Evolutionary conservation across 92 coral and sea anemone species (phyloP).

Genomic region (Bergia puertoricense): DNA sequence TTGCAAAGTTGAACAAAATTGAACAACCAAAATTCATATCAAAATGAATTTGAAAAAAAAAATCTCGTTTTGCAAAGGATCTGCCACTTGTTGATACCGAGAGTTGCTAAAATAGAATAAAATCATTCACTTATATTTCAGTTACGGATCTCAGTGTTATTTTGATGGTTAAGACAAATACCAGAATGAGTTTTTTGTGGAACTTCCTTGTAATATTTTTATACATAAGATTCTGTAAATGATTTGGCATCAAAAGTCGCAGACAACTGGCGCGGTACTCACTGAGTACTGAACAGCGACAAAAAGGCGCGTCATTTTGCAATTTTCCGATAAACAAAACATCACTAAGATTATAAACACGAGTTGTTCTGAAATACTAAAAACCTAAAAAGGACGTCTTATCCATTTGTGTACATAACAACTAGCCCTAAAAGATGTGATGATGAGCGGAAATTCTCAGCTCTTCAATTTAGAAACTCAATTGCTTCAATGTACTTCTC

Average conservation of each 20-base stretch:
- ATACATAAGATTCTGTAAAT: background rate
- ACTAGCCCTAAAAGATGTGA: background rate
- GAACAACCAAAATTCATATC: background rate
- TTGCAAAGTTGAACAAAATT: background rate
- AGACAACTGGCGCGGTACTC: too few species aligned
- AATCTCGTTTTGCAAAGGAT: background rate
- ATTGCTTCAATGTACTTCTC: background rate
- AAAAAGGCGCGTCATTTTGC: background rate
- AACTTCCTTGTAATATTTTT: too few species aligned
- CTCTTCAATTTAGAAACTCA: background rate
- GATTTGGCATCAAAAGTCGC: too few species aligned
- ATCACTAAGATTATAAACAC: background rate
- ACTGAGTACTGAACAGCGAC: too few species aligned
- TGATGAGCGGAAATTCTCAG: background rate
- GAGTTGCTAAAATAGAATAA: background rate
- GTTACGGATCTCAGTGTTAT: background rate
- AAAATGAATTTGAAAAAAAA: too few species aligned
- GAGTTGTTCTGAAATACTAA: background rate
- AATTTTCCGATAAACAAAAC: background rate
- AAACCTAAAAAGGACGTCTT: background rate
- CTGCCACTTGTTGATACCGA: too few species aligned
- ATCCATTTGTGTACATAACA: background rate
- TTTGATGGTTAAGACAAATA: too few species aligned
- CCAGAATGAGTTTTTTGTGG: too few species aligned
- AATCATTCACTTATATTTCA: background rate